These are phyloP conservation scores for Tarsius wallacei DNA, from an alignment of 2,797 vertebrate genomes.

Conservation along the genomic window DNA sequence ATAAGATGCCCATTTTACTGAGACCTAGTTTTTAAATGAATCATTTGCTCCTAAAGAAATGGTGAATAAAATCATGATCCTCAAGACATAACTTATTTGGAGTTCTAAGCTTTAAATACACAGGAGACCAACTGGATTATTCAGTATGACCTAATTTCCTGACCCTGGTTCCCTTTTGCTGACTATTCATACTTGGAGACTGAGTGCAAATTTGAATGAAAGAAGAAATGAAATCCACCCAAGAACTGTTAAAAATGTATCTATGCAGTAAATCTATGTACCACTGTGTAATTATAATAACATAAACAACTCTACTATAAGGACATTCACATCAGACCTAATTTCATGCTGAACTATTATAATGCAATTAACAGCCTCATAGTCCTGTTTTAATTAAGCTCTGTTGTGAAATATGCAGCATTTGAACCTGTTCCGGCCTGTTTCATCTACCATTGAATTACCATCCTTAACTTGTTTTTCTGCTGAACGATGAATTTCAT, in stretches of 20 bases:
- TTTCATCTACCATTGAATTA: constrained; percentile 88
- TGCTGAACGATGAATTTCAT: constrained; percentile 89
- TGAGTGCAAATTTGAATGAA: constrained; percentile 53
- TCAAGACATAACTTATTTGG: constrained; percentile 85
- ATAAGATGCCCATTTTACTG: constrained; percentile 3
- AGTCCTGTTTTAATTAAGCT: constrained; percentile 91
- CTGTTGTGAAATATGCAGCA: constrained; percentile 91
- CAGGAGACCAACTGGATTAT: constrained; percentile 86
- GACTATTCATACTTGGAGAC: constrained; percentile 69
- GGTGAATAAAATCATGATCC: constrained; percentile 82
- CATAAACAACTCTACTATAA: constrained; percentile 87
- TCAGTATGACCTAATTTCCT: constrained; percentile 88
- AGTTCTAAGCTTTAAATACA: constrained; percentile 87
- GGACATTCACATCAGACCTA: constrained; percentile 88
- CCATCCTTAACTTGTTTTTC: constrained; percentile 90
- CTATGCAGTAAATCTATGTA: constrained; percentile 78
- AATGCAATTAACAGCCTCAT: constrained; percentile 90
- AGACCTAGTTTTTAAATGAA: constrained; percentile 76
- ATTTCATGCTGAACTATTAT: constrained; percentile 91
- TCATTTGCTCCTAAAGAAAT: constrained; percentile 24
- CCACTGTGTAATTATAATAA: constrained; percentile 86
- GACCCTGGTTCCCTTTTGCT: constrained; percentile 84
- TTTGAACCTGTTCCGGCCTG: constrained; percentile 91
- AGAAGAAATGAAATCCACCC: constrained; percentile 72
- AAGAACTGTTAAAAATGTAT: constrained; percentile 80